Evolutionary conservation across 2,113 vertebrate genomes (phyloP).

Genomic region (Nannobrachium achirus): DNA sequence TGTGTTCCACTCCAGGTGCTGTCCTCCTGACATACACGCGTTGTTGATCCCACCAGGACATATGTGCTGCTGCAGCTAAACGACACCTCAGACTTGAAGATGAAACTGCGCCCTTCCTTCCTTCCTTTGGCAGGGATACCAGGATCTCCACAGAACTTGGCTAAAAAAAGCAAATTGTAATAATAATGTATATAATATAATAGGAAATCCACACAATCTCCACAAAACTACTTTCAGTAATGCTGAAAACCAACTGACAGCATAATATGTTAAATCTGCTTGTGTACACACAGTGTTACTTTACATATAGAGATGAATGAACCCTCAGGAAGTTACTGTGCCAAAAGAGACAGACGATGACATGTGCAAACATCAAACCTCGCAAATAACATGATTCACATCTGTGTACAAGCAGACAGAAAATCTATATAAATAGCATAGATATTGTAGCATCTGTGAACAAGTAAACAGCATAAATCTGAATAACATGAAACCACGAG

Average conservation of each 20-base stretch:
- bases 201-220: background rate
- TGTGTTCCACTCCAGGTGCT: conserved; percentile 92
- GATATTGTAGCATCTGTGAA: no score
- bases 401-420: no score
- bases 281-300: conserved; percentile 16
- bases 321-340: no score
- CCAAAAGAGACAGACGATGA: no score
- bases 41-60: conserved; percentile 89
- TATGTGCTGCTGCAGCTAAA: conserved; percentile 88
- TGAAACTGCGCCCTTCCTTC: conserved; percentile 95
- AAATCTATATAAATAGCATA: no score
- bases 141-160: conserved; percentile 97
- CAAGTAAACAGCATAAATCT: no score
- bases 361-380: no score
- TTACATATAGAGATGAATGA: no score
- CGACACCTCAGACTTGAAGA: conserved; percentile 93
- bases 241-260: no score
- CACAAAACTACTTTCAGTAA: background rate
- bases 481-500: no score
- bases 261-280: conserved; percentile 29
- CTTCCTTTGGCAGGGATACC: conserved; percentile 87
- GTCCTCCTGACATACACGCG: conserved; percentile 90
- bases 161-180: conserved; percentile 67
- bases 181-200: background rate
- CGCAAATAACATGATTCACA: no score